These are phyloP conservation scores for Amphipoea oculea DNA, from an alignment of 2,888 invertebrate species.

Conservation along the genomic window DNA sequence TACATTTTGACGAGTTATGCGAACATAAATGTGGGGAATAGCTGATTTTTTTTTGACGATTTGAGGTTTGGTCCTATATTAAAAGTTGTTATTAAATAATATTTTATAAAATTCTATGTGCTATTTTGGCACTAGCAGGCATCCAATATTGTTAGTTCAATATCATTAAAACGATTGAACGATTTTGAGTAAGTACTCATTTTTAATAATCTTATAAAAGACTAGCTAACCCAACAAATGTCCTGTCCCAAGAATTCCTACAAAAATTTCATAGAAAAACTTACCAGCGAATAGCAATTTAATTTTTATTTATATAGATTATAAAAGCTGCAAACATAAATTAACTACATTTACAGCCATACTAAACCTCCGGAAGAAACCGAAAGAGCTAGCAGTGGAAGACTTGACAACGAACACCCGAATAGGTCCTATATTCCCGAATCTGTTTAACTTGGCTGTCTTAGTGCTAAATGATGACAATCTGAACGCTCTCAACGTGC, in stretches of 20 bases:
- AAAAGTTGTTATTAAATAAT: neutral
- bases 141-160: neutral
- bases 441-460: constrained; percentile 91
- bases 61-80: no score
- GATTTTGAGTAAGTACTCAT: neutral
- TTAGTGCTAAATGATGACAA: constrained; percentile 91
- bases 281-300: neutral
- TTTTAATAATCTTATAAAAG: neutral
- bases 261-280: no score
- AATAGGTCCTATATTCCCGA: constrained; percentile 91
- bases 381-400: constrained; percentile 89
- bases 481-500: constrained; percentile 86
- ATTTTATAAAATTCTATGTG: neutral
- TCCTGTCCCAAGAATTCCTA: no score
- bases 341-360: constrained; percentile 77
- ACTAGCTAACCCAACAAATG: no score
- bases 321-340: neutral
- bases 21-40: no score
- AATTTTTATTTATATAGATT: neutral
- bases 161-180: neutral
- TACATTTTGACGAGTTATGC: no score
- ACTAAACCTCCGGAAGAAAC: constrained; percentile 88
- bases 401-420: constrained; percentile 90
- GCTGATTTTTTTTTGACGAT: no score
- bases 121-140: neutral